Percentiles rank a stretch among this genome's conserved stretches.
phyloP scores from a whole-genome alignment of 2,113 vertebrate genomes.

The Rostratula benghalensis region DNA sequence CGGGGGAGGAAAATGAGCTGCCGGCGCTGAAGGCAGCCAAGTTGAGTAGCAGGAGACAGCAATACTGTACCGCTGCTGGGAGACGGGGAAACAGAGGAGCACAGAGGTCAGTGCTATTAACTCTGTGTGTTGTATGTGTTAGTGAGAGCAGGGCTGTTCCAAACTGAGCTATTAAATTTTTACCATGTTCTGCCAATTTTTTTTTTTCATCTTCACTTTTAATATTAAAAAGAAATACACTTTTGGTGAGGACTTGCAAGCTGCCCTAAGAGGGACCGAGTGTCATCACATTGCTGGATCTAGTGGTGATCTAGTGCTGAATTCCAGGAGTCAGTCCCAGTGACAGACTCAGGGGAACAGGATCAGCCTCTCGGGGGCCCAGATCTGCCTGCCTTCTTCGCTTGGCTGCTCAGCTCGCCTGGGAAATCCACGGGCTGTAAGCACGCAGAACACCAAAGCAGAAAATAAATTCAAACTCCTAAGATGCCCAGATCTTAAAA shows the following conservation, averaged over 20 bases:
- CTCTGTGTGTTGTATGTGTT: neutral
- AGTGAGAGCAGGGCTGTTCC: neutral
- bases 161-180: neutral
- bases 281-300: neutral
- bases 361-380: neutral
- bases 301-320: neutral
- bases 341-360: neutral
- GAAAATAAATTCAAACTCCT: neutral
- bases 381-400: neutral
- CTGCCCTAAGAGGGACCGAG: neutral
- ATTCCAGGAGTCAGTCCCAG: neutral
- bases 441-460: neutral
- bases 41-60: neutral
- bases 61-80: slow-evolving; percentile 1
- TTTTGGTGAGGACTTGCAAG: neutral
- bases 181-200: neutral
- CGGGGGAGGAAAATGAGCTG: neutral
- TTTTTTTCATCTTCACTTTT: slow-evolving; percentile 8
- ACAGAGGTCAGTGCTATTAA: slow-evolving; percentile 42
- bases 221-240: neutral
- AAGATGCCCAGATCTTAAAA: neutral
- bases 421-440: neutral
- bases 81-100: neutral
- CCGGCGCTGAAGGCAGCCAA: neutral
- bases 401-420: neutral